Conservation (phyloP, 2,797 vertebrate species). For the Odontamblyopus lacepedii region DNA sequence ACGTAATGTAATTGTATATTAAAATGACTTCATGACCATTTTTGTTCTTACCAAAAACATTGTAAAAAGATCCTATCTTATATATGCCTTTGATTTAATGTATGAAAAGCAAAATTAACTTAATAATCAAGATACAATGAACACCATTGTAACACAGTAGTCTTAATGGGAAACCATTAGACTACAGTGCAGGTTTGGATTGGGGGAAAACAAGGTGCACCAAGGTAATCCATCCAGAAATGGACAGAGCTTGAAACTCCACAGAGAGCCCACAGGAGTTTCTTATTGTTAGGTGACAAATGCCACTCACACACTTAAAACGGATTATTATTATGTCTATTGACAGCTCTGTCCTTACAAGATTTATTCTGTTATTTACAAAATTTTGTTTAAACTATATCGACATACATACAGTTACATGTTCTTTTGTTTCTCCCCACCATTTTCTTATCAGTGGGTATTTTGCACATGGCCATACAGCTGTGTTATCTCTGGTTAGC, state of each 20-base stretch:
- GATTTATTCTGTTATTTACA: neutral
- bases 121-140: too few species aligned
- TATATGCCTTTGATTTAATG: too few species aligned
- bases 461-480: slow-evolving; percentile 4
- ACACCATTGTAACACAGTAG: too few species aligned
- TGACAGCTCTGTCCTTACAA: neutral
- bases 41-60: too few species aligned
- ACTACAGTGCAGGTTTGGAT: too few species aligned
- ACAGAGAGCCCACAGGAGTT: neutral
- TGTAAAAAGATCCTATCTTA: too few species aligned
- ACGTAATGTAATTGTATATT: too few species aligned
- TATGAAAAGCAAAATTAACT: too few species aligned
- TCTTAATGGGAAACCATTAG: too few species aligned
- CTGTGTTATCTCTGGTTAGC: slow-evolving; percentile 23
- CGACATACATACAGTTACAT: neutral
- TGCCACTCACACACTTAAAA: neutral
- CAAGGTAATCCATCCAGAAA: neutral
- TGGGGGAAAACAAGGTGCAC: too few species aligned
- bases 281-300: neutral
- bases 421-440: neutral
- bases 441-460: slow-evolving; percentile 19
- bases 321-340: neutral
- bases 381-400: neutral
- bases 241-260: neutral
- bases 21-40: too few species aligned